These are phyloP conservation scores for Eledona agricola DNA, from an alignment of 2,888 invertebrate species.

Conservation along the genomic window DNA sequence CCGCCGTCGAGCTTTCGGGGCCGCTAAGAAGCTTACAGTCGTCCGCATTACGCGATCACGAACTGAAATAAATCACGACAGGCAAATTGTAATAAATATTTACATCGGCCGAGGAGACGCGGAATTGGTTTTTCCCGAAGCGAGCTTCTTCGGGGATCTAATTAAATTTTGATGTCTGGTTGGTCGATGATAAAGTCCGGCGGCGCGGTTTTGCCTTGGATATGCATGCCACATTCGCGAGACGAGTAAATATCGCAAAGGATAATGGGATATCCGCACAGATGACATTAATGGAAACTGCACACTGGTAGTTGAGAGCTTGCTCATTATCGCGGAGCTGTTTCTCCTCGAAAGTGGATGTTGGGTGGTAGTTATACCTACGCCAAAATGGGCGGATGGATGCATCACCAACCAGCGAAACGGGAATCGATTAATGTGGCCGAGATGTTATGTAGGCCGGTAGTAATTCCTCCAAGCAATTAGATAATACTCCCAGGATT, in stretches of 20 bases:
- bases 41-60: constrained; percentile 31
- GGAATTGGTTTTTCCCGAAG: neutral
- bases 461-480: too few species aligned
- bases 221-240: constrained; percentile 34
- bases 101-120: constrained; percentile 18
- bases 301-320: constrained; percentile 37
- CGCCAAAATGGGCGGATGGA: too few species aligned
- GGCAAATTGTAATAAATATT: constrained; percentile 37
- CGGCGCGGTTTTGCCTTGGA: constrained; percentile 37
- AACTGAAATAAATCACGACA: constrained; percentile 34
- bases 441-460: too few species aligned
- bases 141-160: neutral
- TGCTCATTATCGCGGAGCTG: constrained; percentile 16
- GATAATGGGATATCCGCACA: constrained; percentile 35
- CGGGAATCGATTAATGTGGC: too few species aligned
- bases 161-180: constrained; percentile 20
- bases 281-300: constrained; percentile 43
- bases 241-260: constrained; percentile 40
- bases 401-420: neutral
- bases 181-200: constrained; percentile 39
- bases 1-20: constrained; percentile 9
- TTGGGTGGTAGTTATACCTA: too few species aligned
- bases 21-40: constrained; percentile 37
- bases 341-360: too few species aligned
- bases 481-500: too few species aligned